Conservation (phyloP, 2,797 vertebrate genomes). For the Semotilus atromaculatus region DNA sequence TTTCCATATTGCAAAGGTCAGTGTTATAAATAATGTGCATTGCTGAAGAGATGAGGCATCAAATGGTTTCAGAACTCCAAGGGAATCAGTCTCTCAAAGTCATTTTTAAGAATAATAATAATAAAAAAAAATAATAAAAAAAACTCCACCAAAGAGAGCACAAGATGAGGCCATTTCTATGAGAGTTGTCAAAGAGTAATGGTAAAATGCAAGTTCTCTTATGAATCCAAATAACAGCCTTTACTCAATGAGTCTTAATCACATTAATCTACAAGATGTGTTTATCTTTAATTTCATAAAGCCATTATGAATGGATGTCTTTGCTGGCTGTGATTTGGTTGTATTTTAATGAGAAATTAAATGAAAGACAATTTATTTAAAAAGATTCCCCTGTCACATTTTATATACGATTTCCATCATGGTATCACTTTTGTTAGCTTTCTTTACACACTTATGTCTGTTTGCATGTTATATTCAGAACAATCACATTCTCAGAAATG, state of each 20-base stretch:
- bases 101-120: conserved; percentile 16
- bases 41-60: conserved; percentile 11
- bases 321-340: not conserved
- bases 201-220: not conserved
- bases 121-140: not conserved
- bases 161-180: not conserved
- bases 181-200: not conserved
- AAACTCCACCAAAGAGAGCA: not conserved
- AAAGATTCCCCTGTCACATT: not conserved
- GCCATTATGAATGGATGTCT: not conserved
- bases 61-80: conserved; percentile 26
- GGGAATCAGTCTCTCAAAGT: not conserved
- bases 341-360: not conserved
- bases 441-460: not conserved
- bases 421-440: not conserved
- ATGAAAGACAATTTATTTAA: not conserved
- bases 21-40: conserved; percentile 28
- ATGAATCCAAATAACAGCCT: not conserved
- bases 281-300: not conserved
- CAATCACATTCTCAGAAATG: not conserved
- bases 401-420: not conserved
- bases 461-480: not conserved
- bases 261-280: not conserved
- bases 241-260: not conserved
- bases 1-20: conserved; percentile 41